Evolutionary conservation across 2,888 invertebrate genomes (phyloP).

Genomic region (Scrobipalpa atriplicella): DNA sequence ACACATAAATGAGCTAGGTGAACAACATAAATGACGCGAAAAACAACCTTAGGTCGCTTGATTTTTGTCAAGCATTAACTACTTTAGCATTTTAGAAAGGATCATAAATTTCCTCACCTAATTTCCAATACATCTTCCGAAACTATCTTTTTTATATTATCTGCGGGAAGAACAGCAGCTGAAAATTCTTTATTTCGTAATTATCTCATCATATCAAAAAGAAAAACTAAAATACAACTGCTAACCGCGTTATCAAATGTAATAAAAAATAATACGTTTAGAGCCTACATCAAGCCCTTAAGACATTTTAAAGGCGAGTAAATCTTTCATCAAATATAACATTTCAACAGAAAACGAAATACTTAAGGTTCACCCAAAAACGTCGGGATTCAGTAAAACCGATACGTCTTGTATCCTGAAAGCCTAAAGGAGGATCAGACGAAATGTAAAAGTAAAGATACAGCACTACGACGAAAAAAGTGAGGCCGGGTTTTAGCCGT

Average conservation of each 20-base stretch:
- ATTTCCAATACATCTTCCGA: no score
- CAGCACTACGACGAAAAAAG: background rate
- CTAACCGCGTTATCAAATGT: background rate
- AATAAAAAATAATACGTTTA: background rate
- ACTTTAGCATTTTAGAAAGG: no score
- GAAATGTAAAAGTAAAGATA: background rate
- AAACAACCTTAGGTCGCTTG: no score
- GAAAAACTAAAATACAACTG: background rate
- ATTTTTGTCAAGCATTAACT: no score
- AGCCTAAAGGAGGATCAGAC: background rate
- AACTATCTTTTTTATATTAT: no score
- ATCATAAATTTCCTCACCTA: no score
- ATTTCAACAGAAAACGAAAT: background rate
- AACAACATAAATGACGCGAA: no score
- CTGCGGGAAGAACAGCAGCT: no score
- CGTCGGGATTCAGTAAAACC: background rate
- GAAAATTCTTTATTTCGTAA: no score
- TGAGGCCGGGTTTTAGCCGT: no score
- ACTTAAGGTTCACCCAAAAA: background rate
- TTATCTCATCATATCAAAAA: background rate
- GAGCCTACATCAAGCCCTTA: background rate
- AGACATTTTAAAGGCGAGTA: slow-evolving; percentile 6
- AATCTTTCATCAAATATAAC: background rate
- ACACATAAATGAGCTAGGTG: no score
- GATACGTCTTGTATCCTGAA: slow-evolving; percentile 1